phyloP scores from a whole-genome alignment of 2,797 vertebrate species.

The Myotis daubentonii region DNA sequence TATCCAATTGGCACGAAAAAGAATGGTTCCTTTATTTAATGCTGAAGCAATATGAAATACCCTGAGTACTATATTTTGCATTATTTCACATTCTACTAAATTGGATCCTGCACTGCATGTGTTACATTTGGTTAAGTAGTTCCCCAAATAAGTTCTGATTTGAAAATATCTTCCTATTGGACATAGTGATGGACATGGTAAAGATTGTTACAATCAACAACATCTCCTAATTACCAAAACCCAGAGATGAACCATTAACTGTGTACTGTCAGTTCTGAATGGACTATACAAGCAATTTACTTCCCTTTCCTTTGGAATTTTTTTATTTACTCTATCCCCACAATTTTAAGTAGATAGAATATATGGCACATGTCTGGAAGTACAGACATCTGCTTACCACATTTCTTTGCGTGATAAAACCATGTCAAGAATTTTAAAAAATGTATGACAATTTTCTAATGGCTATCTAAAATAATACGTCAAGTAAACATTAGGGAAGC shows the following conservation, averaged over 20 bases:
- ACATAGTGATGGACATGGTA: background rate
- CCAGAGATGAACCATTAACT: background rate
- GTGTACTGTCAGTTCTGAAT: background rate
- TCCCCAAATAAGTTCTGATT: background rate
- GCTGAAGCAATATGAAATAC: background rate
- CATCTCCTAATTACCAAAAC: background rate
- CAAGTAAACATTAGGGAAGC: background rate
- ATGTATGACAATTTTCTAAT: background rate
- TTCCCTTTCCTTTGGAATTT: background rate
- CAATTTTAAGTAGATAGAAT: background rate
- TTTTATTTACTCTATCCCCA: background rate
- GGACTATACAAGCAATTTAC: background rate
- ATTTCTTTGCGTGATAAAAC: background rate
- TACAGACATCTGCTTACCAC: background rate
- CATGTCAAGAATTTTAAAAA: background rate
- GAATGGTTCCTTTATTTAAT: background rate
- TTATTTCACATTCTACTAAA: background rate
- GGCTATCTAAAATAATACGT: background rate
- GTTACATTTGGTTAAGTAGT: background rate
- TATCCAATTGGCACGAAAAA: background rate
- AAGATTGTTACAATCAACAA: background rate
- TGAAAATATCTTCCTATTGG: background rate
- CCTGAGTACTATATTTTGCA: background rate
- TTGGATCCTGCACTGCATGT: background rate
- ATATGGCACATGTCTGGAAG: background rate